These are phyloP conservation scores for Hydropsyche betteni DNA, from an alignment of 2,888 invertebrate species.

Conservation along the genomic window DNA sequence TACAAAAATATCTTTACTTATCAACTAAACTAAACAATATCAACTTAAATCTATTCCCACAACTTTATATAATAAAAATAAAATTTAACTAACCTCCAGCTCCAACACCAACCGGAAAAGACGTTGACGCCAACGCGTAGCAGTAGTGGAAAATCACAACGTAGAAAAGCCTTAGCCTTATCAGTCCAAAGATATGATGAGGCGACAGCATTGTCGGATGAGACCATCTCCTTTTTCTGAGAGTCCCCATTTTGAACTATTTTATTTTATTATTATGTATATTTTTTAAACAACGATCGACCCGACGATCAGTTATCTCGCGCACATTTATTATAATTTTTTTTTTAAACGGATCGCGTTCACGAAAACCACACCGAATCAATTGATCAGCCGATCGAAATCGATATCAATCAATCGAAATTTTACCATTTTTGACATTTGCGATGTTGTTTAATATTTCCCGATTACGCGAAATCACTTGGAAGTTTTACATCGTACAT, in stretches of 20 bases:
- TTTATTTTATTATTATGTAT: neutral
- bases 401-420: neutral
- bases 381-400: slow-evolving; percentile 8
- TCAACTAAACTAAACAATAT: too few relatives aligned
- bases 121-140: slow-evolving; percentile 48
- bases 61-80: too few relatives aligned
- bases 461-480: neutral
- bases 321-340: slow-evolving; percentile 41
- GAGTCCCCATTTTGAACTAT: slow-evolving; percentile 46
- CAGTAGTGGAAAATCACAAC: slow-evolving; percentile 48
- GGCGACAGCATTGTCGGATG: slow-evolving; percentile 42
- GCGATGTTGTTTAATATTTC: neutral
- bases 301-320: slow-evolving; percentile 39
- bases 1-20: too few relatives aligned
- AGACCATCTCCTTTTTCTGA: slow-evolving; percentile 48
- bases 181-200: slow-evolving; percentile 41
- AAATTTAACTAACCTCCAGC: slow-evolving; percentile 7
- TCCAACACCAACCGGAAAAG: slow-evolving; percentile 40
- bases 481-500: slow-evolving; percentile 6
- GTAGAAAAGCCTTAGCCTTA: slow-evolving; percentile 47
- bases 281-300: neutral
- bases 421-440: neutral
- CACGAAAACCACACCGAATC: neutral
- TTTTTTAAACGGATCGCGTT: neutral
- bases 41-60: too few relatives aligned